Evolutionary conservation across 2,888 invertebrate genomes (phyloP).

Genomic region (Caenorhabditis sp.): DNA sequence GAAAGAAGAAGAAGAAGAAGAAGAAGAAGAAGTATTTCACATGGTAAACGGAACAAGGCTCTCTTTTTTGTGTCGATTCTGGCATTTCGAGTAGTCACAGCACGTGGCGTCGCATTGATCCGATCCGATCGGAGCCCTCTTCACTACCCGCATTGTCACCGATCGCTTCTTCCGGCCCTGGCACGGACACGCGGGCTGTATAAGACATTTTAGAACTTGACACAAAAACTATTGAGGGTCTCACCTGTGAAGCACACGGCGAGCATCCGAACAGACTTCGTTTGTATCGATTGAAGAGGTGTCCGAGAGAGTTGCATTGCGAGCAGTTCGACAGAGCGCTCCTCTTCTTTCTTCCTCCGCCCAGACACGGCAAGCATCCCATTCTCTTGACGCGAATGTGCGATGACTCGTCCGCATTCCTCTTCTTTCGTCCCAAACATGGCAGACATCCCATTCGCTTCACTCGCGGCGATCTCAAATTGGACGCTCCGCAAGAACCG

Average conservation of each 20-base stretch:
- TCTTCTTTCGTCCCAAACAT: constrained; percentile 52
- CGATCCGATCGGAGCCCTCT: constrained; percentile 7
- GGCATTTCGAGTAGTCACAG: constrained; percentile 47
- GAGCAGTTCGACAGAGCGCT: constrained; percentile 37
- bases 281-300: constrained; percentile 46
- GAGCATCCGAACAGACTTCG: constrained; percentile 50
- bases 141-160: constrained; percentile 11
- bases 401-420: constrained; percentile 27
- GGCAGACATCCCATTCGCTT: constrained; percentile 58
- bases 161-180: constrained; percentile 40
- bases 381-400: constrained; percentile 49
- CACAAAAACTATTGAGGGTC: neutral
- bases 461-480: constrained; percentile 39
- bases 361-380: constrained; percentile 49
- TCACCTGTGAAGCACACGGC: constrained; percentile 26
- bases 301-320: constrained; percentile 44
- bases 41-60: constrained; percentile 38
- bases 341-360: constrained; percentile 49
- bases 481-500: constrained; percentile 40
- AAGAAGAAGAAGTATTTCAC: constrained; percentile 1
- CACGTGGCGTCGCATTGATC: constrained; percentile 43
- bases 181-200: constrained; percentile 28
- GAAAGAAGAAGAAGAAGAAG: neutral
- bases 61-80: constrained; percentile 38
- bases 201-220: neutral